phyloP scores from a whole-genome alignment of 2,888 invertebrate genomes.

The Eubasilissa splendida region DNA sequence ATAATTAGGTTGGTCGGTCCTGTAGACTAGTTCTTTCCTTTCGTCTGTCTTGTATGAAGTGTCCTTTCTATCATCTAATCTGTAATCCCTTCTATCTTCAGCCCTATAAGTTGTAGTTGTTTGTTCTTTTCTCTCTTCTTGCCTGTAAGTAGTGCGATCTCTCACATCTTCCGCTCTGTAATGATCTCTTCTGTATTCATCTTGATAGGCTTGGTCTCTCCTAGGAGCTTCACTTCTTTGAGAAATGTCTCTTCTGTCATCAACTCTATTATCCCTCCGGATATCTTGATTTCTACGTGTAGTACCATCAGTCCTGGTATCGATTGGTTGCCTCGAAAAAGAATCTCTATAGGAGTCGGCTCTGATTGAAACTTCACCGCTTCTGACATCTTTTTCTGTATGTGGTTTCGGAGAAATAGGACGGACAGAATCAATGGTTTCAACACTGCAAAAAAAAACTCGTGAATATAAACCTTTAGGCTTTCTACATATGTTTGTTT shows the following conservation, averaged over 20 bases:
- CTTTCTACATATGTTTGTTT: too few species aligned
- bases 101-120: constrained; percentile 3
- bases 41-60: neutral
- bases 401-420: constrained; percentile 31
- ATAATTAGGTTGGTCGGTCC: constrained; percentile 6
- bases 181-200: constrained; percentile 20
- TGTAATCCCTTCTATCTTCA: constrained; percentile 32
- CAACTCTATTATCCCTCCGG: constrained; percentile 19
- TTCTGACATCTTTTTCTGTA: constrained; percentile 32
- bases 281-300: constrained; percentile 6
- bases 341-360: constrained; percentile 23
- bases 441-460: constrained; percentile 29
- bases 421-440: constrained; percentile 8
- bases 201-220: constrained; percentile 20
- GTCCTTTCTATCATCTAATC: constrained; percentile 15
- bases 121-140: constrained; percentile 30
- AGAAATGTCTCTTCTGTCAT: constrained; percentile 3
- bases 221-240: neutral
- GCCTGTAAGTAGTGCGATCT: constrained; percentile 24
- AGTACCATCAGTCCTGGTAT: constrained; percentile 7
- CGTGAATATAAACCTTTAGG: neutral
- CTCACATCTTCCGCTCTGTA: constrained; percentile 30
- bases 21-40: neutral
- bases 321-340: constrained; percentile 19
- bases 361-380: constrained; percentile 6